These are phyloP conservation scores for Fragum whitleyi DNA, from an alignment of 2,888 invertebrate genomes.

Conservation along the genomic window DNA sequence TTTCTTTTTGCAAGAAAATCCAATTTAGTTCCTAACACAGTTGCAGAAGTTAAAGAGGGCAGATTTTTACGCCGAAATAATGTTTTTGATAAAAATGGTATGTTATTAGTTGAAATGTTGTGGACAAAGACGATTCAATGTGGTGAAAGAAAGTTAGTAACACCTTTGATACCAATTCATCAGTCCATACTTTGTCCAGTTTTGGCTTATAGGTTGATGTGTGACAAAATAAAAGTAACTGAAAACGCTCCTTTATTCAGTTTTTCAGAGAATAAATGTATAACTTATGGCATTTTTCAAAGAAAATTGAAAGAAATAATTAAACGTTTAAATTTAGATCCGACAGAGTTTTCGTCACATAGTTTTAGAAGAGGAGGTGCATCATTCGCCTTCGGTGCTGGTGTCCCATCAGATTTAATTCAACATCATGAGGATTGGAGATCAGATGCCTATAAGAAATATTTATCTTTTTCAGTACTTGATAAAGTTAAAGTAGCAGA, in stretches of 20 bases:
- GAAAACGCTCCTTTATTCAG: background rate
- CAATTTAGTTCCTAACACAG: background rate
- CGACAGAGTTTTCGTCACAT: background rate
- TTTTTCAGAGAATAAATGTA: background rate
- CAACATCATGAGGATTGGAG: background rate
- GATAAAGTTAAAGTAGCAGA: background rate
- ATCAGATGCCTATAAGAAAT: background rate
- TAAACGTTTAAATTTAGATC: background rate
- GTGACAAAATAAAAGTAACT: background rate
- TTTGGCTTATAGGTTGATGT: background rate
- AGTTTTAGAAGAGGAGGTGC: background rate
- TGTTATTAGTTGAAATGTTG: background rate
- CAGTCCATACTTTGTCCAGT: constrained; percentile 3
- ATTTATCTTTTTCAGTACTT: background rate
- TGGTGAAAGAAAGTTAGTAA: constrained; percentile 3
- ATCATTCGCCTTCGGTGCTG: background rate
- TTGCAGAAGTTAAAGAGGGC: background rate
- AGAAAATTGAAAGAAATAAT: background rate
- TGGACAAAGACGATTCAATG: constrained; percentile 5
- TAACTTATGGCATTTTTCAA: background rate
- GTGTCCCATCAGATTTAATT: background rate
- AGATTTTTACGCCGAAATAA: background rate
- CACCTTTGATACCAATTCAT: background rate
- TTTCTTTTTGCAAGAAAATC: constrained; percentile 7
- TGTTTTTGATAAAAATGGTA: background rate